Evolutionary conservation across 1,140 invertebrate genomes (phyloP), one percentile per base, ranked within the genome.

Genomic region (Chironomus tepperi): DNA sequence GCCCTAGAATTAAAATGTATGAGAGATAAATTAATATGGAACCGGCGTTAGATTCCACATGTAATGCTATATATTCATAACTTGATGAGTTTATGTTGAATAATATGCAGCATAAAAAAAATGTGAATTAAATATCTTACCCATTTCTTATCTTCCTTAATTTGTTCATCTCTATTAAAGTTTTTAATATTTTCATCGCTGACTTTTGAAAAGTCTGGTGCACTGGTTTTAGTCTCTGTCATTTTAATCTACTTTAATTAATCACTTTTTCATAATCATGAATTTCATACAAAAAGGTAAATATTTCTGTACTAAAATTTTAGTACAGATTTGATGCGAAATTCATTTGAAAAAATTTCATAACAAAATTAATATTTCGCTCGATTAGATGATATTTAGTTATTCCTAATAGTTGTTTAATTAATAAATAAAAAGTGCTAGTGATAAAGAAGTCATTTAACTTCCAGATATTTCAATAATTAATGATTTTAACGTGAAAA

Each of bases 1-100:
- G 75, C 92, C 65, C 65, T 70, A 1, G 19, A 70, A 70, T 70
- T 70, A 5, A 6, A 21, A 19, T 70, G 1, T 67, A 67, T 19
- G 19, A 2, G 47, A 70, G 18, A 70, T 67, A 70, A 70, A 7
- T 70, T 57, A 15, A 57, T 15, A 10, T 57, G 24, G 24, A 34
- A 34, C 24, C 24, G 24, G 24, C 24, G 5, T n/a, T n/a, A n/a
- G n/a, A n/a, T n/a, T n/a, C n/a, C n/a, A n/a, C 24, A 34, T 34
- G 5, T 34, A 1, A 34, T 34, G 24, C 24, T 34, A 1, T 2
- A 34, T 34, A 34, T 34, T 5, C 24, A 34, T 34, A 5, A 2
- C 5, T 34, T 34, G 2, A 34, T 5, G 5, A 5, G 2, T 34
- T 34, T 2, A 34, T 34, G 24, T 34, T 34, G 24, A 34, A 5